These are phyloP conservation scores for Muscicapa adusta DNA, from an alignment of 2,113 vertebrate species.

Conservation along the genomic window DNA sequence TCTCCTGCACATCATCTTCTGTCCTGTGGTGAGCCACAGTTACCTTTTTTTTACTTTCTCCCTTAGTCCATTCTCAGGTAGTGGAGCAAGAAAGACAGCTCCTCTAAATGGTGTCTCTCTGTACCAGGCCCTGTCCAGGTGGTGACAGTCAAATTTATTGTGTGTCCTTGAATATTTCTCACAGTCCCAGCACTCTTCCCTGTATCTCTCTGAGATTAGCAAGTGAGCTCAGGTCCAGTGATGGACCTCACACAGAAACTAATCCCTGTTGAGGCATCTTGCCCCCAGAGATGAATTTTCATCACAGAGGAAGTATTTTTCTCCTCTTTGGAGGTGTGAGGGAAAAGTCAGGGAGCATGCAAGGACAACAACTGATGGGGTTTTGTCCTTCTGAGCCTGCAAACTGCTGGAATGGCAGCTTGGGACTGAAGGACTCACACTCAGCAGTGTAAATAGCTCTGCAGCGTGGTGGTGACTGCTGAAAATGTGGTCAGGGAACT, in stretches of 20 bases:
- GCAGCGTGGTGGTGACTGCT: fast-evolving
- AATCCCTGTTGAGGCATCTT: background rate
- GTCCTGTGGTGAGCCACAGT: background rate
- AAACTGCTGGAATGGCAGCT: background rate
- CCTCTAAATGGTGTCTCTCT: background rate
- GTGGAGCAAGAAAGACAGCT: background rate
- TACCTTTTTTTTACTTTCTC: fast-evolving
- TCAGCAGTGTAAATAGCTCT: background rate
- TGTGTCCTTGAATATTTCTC: background rate
- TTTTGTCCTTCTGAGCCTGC: background rate
- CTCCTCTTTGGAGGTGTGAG: background rate
- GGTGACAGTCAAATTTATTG: background rate
- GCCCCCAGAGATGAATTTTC: background rate
- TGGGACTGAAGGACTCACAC: background rate
- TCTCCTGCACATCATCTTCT: background rate
- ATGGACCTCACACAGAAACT: background rate
- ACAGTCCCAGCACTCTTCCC: background rate
- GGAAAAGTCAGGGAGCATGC: background rate
- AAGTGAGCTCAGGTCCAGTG: background rate
- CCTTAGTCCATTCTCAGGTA: background rate
- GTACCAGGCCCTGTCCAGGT: background rate
- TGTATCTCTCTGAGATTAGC: background rate
- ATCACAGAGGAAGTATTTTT: background rate
- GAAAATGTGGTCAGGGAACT: background rate
- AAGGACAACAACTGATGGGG: background rate